Conservation (phyloP, 2,888 invertebrate genomes). For the Protonemura montana region DNA sequence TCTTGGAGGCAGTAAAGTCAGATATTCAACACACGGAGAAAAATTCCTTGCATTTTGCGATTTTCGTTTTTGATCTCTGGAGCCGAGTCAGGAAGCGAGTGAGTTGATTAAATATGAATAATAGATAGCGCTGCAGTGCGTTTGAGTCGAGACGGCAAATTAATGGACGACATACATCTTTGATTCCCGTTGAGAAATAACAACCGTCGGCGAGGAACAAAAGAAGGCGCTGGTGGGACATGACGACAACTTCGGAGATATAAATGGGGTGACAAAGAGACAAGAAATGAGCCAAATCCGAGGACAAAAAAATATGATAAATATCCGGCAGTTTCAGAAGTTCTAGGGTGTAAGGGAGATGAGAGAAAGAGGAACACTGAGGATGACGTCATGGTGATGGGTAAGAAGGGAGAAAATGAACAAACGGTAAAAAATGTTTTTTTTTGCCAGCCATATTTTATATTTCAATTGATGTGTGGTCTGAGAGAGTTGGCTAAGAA, state of each 20-base stretch:
- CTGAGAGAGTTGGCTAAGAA: neutral
- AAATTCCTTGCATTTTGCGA: no score
- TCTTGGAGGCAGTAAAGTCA: no score
- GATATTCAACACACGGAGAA: no score
- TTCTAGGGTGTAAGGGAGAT: neutral
- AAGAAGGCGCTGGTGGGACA: neutral
- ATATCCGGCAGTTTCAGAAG: neutral
- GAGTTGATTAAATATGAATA: neutral
- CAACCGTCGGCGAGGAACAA: neutral
- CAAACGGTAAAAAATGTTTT: neutral
- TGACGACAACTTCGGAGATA: neutral
- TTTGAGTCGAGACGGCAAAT: no score
- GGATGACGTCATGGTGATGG: neutral
- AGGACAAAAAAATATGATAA: conserved; percentile 22
- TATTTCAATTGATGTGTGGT: neutral
- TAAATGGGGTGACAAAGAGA: conserved; percentile 25
- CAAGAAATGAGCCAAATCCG: conserved; percentile 3
- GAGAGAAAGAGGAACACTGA: neutral
- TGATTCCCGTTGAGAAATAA: no score
- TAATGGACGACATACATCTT: no score
- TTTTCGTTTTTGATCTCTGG: neutral
- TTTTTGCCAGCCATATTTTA: neutral
- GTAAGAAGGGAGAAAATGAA: neutral
- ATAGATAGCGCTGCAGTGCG: neutral
- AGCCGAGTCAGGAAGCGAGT: neutral